Evolutionary conservation across 2,888 invertebrate genomes (phyloP).

Genomic region (Patella depressa): DNA sequence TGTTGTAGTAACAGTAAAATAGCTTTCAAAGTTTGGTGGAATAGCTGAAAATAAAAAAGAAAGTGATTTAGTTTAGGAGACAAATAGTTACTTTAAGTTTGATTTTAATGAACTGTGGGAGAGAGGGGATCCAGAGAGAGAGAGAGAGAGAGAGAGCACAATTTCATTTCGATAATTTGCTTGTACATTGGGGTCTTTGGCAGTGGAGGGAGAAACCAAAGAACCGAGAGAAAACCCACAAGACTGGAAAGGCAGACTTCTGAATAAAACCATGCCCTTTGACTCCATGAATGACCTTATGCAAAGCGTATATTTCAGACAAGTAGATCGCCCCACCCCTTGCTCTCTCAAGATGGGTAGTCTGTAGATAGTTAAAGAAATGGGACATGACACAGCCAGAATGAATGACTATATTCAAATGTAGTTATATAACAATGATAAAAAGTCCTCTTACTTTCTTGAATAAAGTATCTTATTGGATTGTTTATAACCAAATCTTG

Average conservation of each 20-base stretch:
- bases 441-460: slow-evolving; percentile 28
- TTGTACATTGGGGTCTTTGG: too few species aligned
- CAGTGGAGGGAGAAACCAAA: too few species aligned
- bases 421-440: neutral
- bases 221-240: too few species aligned
- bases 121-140: too few species aligned
- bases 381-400: neutral
- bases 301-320: too few species aligned
- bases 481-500: slow-evolving; percentile 45
- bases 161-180: too few species aligned
- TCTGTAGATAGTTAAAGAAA: neutral
- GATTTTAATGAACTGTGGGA: too few species aligned
- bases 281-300: too few species aligned
- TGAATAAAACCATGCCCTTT: too few species aligned
- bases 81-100: too few species aligned
- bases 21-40: slow-evolving; percentile 39
- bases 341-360: neutral
- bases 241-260: too few species aligned
- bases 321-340: neutral
- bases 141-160: too few species aligned
- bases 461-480: slow-evolving; percentile 32
- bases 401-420: neutral
- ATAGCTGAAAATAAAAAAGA: slow-evolving; percentile 35
- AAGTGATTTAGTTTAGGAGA: neutral
- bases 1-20: slow-evolving; percentile 32